phyloP scores from a whole-genome alignment of 2,797 vertebrate genomes.

The Pyrocephalus nanus region DNA sequence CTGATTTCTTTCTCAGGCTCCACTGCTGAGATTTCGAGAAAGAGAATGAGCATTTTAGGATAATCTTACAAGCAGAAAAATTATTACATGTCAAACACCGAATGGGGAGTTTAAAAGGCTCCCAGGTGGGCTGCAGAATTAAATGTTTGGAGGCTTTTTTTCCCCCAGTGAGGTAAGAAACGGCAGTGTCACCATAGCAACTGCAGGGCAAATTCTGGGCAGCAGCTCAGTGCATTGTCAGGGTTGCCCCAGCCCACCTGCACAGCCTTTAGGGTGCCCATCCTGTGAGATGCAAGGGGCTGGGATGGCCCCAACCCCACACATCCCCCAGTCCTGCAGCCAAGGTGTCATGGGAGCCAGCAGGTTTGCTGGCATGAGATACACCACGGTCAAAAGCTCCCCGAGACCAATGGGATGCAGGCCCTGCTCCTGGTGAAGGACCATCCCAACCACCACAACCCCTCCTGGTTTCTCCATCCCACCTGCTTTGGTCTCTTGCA shows the following conservation, averaged over 20 bases:
- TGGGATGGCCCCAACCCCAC: neutral
- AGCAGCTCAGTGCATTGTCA: neutral
- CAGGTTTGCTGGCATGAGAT: neutral
- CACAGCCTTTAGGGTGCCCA: neutral
- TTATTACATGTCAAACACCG: constrained; percentile 72
- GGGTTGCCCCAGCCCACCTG: neutral
- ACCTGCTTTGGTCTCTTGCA: neutral
- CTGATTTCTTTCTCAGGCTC: constrained; percentile 40
- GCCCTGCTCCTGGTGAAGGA: neutral
- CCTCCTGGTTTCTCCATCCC: neutral
- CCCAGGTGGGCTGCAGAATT: constrained; percentile 77
- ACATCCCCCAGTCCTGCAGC: neutral
- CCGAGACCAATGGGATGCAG: rapidly evolving
- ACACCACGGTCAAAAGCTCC: neutral
- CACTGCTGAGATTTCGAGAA: constrained; percentile 45
- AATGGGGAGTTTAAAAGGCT: constrained; percentile 75
- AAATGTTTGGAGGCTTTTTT: constrained; percentile 71
- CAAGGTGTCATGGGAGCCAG: neutral
- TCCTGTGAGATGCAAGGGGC: neutral
- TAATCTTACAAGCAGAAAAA: constrained; percentile 75
- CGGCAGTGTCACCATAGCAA: constrained; percentile 72
- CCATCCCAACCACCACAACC: neutral
- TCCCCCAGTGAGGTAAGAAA: constrained; percentile 47
- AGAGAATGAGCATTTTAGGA: constrained; percentile 67
- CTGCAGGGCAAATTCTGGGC: constrained; percentile 58